Evolutionary conservation across 2,888 invertebrate species (phyloP), one percentile per base, ranked within the genome.

Genomic region (Heliconius hortense): DNA sequence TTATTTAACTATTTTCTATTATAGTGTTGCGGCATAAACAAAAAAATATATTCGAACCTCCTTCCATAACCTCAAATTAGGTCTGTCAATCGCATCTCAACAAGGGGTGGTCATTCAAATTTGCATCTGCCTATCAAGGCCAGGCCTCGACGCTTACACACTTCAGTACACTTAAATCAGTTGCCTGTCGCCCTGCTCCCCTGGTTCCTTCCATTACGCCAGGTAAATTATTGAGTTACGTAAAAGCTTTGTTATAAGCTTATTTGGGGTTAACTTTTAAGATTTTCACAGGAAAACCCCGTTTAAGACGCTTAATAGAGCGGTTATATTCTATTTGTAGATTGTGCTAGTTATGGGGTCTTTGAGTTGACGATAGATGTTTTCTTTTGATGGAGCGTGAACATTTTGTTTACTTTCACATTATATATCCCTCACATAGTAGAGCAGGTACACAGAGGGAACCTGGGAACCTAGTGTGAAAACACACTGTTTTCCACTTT

Each of bases 161-260:
- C 69, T 56, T 24, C 69, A 35, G 31, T 69, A 56, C 53, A 69
- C 56, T 69, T 69, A 69, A 69, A 69, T 69, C 56, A 69, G 53
- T 69, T 53, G 28, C 31, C 69, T 69, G 69, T 35, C 68, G n/a
- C 15, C n/a, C 39, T 43, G 13, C 4, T 24, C 24, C 56, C 4
- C 31, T 53, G 53, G 68, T 28, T 28, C 21, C 68, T 48, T 31
- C 69, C 69, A 69, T 69, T 69, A 69, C 56, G 69, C 53, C 69
- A 69, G 56, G 69, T 69, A 69, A 56, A 69, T 69, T 69, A 69
- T 69, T 69, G 31, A 69, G 69, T 69, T 69, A 69, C 31, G 69
- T 56, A 69, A 69, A 69, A 69, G 53, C 56, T 56, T 69, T 69
- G 69, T 69, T 69, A 56, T n/a, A 24, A 35, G 56, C 56, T 69